Evolutionary conservation across 2,797 vertebrate species (phyloP), one percentile per base, ranked within the genome.

Genomic region (Sebastiscus tertius): DNA sequence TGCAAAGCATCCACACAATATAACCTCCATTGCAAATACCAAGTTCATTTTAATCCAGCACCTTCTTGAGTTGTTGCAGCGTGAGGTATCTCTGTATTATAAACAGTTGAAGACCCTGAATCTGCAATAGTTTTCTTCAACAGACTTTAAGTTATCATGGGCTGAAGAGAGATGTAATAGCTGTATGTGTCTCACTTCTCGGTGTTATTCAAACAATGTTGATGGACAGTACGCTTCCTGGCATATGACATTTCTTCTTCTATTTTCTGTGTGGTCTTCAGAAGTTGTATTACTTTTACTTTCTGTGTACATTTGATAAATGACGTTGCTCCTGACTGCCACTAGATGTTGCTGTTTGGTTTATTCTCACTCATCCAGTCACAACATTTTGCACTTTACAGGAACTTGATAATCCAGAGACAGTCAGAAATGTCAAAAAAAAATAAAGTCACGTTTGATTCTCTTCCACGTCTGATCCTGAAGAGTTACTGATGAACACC

Each of bases 311-410:
- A 42, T 65, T 65, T 46, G 26, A 27, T 72, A 12, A n/a, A 24
- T 33, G 27, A 55, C 52, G 18, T 64, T 83, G 1, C 64, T 46
- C 14, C 8, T 42, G 1, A 42, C 11, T 29, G 34, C 81, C 91
- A 87, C 85, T 82, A 90, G 90, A 81, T 91, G 91, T 18, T 39
- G 67, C 85, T 85, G 68, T 83, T 81, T 59, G 20, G 20, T 84
- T 82, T 61, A 75, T 86, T 85, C 24, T 76, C 24, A 22, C 6
- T 24, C 6, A 49, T 34, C 26, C 52, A 10, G 6, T n/a, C 34
- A n/a, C 29, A 62, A 29, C 34, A 61, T 34, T 11, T 29, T 31
- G 6, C 42, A 65, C 29, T 75, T 14, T 6, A 29, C 10, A 62
- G 20, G 27, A 58, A 5, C 4, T 22, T 11, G 14, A 27, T n/a